Evolutionary conservation across 2,797 vertebrate species (phyloP).

Genomic region (Centropyge bicolor): DNA sequence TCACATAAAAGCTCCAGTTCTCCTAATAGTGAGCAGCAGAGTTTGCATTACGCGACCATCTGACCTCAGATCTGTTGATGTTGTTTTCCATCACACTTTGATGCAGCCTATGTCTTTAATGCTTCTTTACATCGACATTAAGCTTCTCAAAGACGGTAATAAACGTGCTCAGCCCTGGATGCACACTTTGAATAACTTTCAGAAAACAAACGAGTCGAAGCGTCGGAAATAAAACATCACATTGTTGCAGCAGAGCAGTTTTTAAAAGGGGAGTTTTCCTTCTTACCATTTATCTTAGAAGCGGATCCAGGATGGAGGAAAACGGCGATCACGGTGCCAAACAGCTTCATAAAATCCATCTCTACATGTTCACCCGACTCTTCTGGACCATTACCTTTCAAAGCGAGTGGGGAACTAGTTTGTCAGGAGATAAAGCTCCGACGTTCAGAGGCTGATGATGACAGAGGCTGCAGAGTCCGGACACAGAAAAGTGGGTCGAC

Average conservation of each 20-base stretch:
- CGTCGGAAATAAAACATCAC: neutral
- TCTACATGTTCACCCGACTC: constrained; percentile 80
- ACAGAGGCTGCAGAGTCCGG: constrained; percentile 33
- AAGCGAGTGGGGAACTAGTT: neutral
- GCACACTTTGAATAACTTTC: neutral
- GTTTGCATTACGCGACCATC: neutral
- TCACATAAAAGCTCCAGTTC: neutral
- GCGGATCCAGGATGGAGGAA: constrained; percentile 80
- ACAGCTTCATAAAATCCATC: constrained; percentile 86
- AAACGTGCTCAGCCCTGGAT: neutral
- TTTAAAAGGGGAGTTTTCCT: neutral
- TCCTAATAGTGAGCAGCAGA: no score
- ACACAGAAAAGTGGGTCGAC: constrained; percentile 56
- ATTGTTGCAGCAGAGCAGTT: neutral
- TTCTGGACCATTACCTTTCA: constrained; percentile 21
- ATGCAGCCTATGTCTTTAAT: constrained; percentile 19
- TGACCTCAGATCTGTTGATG: constrained; percentile 29
- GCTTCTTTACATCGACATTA: no score
- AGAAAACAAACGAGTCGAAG: neutral
- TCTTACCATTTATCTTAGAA: constrained; percentile 83
- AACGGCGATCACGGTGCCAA: constrained; percentile 83
- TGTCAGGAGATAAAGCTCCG: neutral
- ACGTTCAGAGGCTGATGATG: neutral
- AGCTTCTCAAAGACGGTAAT: no score
- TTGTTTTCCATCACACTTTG: constrained; percentile 41